These are phyloP conservation scores for Gallinago solitaria DNA, from an alignment of 2,797 vertebrate species.

Conservation along the genomic window DNA sequence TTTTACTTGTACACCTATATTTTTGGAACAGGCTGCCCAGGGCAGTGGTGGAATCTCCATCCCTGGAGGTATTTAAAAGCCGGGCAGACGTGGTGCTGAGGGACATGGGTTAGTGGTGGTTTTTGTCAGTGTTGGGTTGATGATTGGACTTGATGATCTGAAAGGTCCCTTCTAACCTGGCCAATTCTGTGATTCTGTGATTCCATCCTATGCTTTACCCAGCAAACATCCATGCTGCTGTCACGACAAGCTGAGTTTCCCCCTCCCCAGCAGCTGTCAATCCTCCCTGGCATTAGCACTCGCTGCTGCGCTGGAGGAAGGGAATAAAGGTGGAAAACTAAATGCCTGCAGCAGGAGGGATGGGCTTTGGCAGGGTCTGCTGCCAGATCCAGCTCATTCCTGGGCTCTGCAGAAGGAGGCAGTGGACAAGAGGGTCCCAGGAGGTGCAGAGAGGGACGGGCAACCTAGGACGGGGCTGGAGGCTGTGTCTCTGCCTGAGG, in stretches of 20 bases:
- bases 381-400: rapidly evolving
- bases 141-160: not conserved
- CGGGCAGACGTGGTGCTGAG: not conserved
- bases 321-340: not conserved
- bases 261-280: not conserved
- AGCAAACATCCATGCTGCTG: not conserved
- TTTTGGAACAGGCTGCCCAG: not conserved
- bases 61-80: not conserved
- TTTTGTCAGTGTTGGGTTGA: not conserved
- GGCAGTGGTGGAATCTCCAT: not conserved
- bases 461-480: rapidly evolving
- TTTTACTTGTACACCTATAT: not conserved
- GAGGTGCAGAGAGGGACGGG: not conserved
- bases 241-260: not conserved
- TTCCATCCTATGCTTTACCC: not conserved
- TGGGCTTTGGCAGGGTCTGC: not conserved
- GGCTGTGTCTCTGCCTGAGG: not conserved
- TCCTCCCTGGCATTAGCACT: too few species aligned
- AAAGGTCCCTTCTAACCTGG: not conserved
- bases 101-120: not conserved
- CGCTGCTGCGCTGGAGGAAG: not conserved
- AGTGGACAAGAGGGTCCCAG: rapidly evolving
- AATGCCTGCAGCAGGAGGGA: not conserved
- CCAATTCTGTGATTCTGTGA: not conserved
- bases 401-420: not conserved